Conservation (phyloP, 2,797 vertebrate genomes). For the Sebastes itinus region DNA sequence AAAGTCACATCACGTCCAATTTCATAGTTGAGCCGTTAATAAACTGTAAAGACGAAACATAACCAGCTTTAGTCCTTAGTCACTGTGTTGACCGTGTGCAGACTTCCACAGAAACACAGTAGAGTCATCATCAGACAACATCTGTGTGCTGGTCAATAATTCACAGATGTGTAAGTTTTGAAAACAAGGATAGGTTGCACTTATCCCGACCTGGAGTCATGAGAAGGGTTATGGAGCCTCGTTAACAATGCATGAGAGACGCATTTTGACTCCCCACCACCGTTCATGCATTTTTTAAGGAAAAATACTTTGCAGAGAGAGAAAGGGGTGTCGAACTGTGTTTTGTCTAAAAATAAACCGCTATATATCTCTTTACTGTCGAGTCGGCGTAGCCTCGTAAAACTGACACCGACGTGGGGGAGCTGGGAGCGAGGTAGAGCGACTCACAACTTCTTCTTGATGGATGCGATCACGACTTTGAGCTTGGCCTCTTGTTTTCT, state of each 20-base stretch:
- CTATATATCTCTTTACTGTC: constrained; percentile 53
- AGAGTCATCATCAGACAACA: constrained; percentile 49
- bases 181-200: constrained; percentile 79
- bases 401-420: constrained; percentile 69
- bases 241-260: constrained; percentile 76
- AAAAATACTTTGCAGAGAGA: constrained; percentile 73
- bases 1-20: neutral
- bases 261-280: constrained; percentile 59
- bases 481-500: constrained; percentile 36
- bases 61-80: neutral
- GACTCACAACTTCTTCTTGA: constrained; percentile 10
- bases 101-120: neutral
- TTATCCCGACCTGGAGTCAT: constrained; percentile 74
- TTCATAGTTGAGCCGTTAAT: neutral
- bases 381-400: constrained; percentile 41
- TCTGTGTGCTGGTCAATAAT: constrained; percentile 74
- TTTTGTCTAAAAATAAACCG: constrained; percentile 80
- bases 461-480: constrained; percentile 28
- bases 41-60: neutral
- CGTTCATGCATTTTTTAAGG: constrained; percentile 80
- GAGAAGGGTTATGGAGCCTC: constrained; percentile 73
- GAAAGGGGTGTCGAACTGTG: constrained; percentile 41
- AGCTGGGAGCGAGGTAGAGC: constrained; percentile 46
- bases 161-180: constrained; percentile 59
- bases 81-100: neutral